phyloP scores from a whole-genome alignment of 2,797 vertebrate genomes.

The Helarctos malayanus region DNA sequence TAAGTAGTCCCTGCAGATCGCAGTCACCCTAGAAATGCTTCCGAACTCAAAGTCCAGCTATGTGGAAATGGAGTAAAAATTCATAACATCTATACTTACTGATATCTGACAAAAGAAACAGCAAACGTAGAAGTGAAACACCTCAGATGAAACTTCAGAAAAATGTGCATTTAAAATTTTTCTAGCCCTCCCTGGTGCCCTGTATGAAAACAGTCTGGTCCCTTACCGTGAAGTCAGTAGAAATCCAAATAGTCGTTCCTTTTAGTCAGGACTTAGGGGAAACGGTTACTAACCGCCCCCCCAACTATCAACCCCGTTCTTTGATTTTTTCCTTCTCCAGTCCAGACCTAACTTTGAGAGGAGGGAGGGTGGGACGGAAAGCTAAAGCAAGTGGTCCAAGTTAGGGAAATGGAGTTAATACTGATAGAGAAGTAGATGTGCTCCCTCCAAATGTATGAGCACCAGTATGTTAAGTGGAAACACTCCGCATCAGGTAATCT shows the following conservation, averaged over 20 bases:
- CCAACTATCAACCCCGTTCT: background rate
- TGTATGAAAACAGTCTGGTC: background rate
- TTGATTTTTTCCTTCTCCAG: background rate
- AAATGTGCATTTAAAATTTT: background rate
- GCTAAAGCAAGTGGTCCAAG: background rate
- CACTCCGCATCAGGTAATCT: background rate
- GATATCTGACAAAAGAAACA: conserved; percentile 13
- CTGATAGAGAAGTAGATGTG: background rate
- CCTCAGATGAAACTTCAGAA: background rate
- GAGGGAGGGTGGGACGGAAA: background rate
- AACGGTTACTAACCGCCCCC: too few species aligned
- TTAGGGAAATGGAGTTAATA: background rate
- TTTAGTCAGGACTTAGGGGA: background rate
- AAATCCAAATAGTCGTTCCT: background rate
- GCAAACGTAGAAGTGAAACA: background rate
- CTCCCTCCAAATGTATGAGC: background rate
- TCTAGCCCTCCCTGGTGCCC: background rate
- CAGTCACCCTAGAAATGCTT: background rate
- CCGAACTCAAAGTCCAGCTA: background rate
- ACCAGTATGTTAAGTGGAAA: background rate
- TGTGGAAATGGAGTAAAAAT: background rate
- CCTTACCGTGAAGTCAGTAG: conserved; percentile 12
- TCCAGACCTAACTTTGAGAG: background rate
- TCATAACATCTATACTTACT: background rate
- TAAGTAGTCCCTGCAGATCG: background rate